A percentile compares a stretch with the other conserved stretches of the same genome.
Conservation (phyloP, 1,140 invertebrate genomes). For the Orius laevigatus region DNA sequence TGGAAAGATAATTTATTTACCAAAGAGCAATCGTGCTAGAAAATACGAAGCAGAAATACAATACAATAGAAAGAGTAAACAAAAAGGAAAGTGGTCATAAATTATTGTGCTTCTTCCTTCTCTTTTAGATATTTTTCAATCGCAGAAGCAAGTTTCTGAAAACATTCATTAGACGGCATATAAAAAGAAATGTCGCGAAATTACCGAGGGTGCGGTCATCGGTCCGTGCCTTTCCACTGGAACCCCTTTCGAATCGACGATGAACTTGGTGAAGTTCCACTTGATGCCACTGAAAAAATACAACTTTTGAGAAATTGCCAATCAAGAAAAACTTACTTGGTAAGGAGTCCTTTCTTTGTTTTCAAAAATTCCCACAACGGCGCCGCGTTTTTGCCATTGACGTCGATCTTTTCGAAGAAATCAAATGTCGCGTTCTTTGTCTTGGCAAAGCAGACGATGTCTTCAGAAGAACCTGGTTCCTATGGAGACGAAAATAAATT, state of each 20-base stretch:
- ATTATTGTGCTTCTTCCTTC: too few species aligned
- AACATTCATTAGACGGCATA: too few species aligned
- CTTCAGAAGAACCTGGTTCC: slow-evolving; percentile 51
- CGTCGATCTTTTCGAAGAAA: slow-evolving; percentile 59
- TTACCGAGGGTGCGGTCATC: slow-evolving; percentile 44
- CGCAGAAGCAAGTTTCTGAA: too few species aligned
- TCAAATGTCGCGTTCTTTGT: slow-evolving; percentile 58
- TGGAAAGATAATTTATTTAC: too few species aligned
- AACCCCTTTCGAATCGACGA: slow-evolving; percentile 71
- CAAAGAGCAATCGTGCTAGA: too few species aligned
- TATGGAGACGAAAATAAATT: slow-evolving; percentile 19
- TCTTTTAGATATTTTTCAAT: too few species aligned
- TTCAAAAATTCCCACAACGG: slow-evolving; percentile 78
- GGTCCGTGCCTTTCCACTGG: slow-evolving; percentile 69
- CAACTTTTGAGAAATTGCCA: slow-evolving; percentile 10
- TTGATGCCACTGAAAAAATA: slow-evolving; percentile 52
- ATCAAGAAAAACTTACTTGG: slow-evolving; percentile 27
- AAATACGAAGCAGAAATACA: too few species aligned
- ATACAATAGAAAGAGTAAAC: too few species aligned
- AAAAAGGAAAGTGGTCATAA: too few species aligned
- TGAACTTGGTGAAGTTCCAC: slow-evolving; percentile 96
- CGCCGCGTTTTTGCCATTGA: slow-evolving; percentile 68
- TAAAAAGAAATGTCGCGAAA: neutral
- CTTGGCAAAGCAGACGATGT: slow-evolving; percentile 54
- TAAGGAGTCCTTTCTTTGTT: slow-evolving; percentile 48